These are phyloP conservation scores for Lasioglossum morio DNA, from an alignment of 2,888 invertebrate species.

Conservation along the genomic window DNA sequence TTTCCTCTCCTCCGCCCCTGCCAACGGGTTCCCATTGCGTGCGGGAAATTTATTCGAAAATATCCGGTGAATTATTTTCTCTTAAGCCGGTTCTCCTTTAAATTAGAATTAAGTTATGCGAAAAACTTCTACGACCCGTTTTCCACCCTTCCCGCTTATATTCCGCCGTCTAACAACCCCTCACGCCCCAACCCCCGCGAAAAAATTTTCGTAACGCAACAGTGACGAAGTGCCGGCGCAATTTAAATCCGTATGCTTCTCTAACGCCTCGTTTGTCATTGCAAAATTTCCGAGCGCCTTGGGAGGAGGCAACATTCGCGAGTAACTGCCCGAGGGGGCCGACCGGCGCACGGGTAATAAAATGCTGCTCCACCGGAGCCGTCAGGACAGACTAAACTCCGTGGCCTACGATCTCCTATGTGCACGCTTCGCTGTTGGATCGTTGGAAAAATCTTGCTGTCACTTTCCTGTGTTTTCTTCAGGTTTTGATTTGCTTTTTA, in stretches of 20 bases:
- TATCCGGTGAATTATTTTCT: conserved; percentile 62
- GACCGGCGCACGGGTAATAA: conserved; percentile 22
- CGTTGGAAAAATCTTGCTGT: background rate
- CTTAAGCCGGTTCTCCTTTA: conserved; percentile 52
- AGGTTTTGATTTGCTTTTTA: background rate
- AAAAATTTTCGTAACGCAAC: conserved; percentile 23
- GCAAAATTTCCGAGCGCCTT: conserved; percentile 32
- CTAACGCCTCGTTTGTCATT: conserved; percentile 44
- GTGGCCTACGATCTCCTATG: background rate
- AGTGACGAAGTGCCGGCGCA: conserved; percentile 24
- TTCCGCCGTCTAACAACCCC: background rate
- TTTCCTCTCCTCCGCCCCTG: conserved; percentile 20
- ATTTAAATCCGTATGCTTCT: conserved; percentile 45
- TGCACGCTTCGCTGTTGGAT: background rate
- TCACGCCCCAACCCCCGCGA: background rate
- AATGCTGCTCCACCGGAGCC: conserved; percentile 21
- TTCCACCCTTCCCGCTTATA: background rate
- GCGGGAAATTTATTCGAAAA: conserved; percentile 56
- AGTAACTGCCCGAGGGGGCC: conserved; percentile 22
- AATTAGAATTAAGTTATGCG: conserved; percentile 61
- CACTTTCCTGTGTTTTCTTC: too few species aligned
- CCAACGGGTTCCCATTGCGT: conserved; percentile 29
- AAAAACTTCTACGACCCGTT: conserved; percentile 35
- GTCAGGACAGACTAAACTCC: background rate
- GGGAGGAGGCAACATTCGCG: conserved; percentile 20